Conservation (phyloP, 2,113 vertebrate genomes). For the Epinephelus fuscoguttatus region DNA sequence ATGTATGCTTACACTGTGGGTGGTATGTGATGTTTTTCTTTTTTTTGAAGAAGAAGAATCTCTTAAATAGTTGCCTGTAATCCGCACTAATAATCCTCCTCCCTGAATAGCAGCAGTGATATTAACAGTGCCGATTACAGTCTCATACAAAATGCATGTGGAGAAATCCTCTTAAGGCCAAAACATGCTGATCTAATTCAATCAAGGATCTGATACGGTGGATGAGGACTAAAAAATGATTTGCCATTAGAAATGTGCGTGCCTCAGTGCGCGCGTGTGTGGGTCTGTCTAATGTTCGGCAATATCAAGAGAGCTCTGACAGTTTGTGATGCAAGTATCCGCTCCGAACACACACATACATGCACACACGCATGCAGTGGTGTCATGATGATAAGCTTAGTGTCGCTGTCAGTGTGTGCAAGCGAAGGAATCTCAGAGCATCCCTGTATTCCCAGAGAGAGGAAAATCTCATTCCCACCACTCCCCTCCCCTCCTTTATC, state of each 20-base stretch:
- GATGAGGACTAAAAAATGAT: conserved; percentile 67
- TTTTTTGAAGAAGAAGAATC: conserved; percentile 13
- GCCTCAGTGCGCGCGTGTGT: conserved; percentile 18
- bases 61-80: conserved; percentile 64
- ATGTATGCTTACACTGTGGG: conserved; percentile 40
- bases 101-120: conserved; percentile 60
- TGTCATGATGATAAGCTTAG: conserved; percentile 62
- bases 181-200: conserved; percentile 81
- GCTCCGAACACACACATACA: conserved; percentile 13
- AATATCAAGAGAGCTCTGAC: conserved; percentile 44
- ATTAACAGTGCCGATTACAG: conserved; percentile 68
- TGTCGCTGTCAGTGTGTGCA: conserved; percentile 35
- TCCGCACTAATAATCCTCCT: conserved; percentile 69
- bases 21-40: conserved; percentile 18
- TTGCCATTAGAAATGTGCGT: conserved; percentile 48
- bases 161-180: conserved; percentile 72
- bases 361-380: neutral
- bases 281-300: conserved; percentile 15
- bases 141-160: conserved; percentile 72
- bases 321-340: conserved; percentile 8
- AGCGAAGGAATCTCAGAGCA: conserved; percentile 55
- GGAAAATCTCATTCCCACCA: conserved; percentile 70
- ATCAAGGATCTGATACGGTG: conserved; percentile 72
- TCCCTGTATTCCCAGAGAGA: conserved; percentile 57
- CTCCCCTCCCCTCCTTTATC: conserved; percentile 65